These are phyloP conservation scores for Aleiodes sp. DNA, from an alignment of 1,140 invertebrate species.

Conservation along the genomic window DNA sequence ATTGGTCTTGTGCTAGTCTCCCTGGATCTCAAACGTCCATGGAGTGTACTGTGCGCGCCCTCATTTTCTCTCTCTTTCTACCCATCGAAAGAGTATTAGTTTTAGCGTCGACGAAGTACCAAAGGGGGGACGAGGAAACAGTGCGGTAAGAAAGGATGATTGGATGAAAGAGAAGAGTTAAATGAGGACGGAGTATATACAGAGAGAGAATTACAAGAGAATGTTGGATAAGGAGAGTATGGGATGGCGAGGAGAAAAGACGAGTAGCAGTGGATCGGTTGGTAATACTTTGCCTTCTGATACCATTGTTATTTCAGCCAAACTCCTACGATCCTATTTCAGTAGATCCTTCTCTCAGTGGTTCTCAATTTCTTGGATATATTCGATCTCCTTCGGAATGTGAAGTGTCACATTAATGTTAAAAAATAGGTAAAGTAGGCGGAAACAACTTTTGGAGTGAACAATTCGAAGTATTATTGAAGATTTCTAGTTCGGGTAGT, in stretches of 20 bases:
- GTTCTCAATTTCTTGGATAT: neutral
- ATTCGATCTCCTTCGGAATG: neutral
- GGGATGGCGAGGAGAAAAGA: neutral
- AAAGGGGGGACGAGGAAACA: neutral
- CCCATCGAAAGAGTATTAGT: slow-evolving; percentile 34
- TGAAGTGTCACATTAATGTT: slow-evolving; percentile 10
- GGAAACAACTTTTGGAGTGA: no score
- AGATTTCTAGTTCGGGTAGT: no score
- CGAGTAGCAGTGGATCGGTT: slow-evolving; percentile 5
- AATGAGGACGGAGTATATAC: neutral
- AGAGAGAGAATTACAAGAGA: neutral
- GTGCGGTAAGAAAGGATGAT: neutral
- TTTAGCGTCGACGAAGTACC: slow-evolving; percentile 19
- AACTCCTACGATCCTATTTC: slow-evolving; percentile 1
- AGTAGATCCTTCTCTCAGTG: neutral
- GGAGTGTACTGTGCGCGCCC: neutral
- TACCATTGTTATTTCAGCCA: slow-evolving; percentile 32
- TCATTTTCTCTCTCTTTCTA: no score
- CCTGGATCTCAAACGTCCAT: neutral
- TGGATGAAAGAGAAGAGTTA: neutral
- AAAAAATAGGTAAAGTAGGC: no score
- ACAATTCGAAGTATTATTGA: no score
- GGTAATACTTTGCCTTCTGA: slow-evolving; percentile 26
- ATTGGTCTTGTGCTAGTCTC: slow-evolving; percentile 32
- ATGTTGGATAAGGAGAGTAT: neutral